Base-by-base conservation (phyloP, 2,113 vertebrate genomes). In the Hiodon tergisus region DNA sequence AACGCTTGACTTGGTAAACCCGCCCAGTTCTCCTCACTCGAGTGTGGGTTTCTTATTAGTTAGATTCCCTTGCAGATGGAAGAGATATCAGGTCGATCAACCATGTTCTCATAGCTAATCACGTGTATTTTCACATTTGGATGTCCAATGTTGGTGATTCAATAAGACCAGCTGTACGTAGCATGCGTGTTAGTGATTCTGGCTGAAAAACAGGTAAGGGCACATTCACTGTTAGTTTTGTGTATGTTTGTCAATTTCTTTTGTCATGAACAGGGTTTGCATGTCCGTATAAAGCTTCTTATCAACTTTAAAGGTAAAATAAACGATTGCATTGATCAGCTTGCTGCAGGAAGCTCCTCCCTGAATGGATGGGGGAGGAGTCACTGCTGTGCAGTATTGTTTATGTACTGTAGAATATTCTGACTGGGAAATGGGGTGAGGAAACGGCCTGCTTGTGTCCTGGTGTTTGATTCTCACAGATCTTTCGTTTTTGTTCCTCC, bases 401-500 rank as follows among this genome's bases (percentile, higher is more conserved):
- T 47, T 51, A 60, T 74, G 58, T 53, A 60, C 46, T 75, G 74
- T 53, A 61, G n/a, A 71, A 59, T 58, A 11, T 58, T 48, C 11
- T 53, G 57, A 70, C 48, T 65, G n/a, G 62, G 5, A 14, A 11
- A 51, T 74, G 70, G 72, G 67, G 55, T 83, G 71, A 82, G 65
- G 16, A 67, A 72, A 60, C 61, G 31, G 52, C 61, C 6, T 73
- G 53, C 53, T 77, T 88, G 81, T 82, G 80, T 80, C 76, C 79
- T 88, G 79, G 79, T 87, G 84, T 87, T 67, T 84, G 66, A 89
- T 85, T 90, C 89, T 90, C 88, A 90, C 89, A 83, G 88, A 81
- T 91, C 84, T 91, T 91, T 91, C 87, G 87, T 88, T 90, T 90
- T 89, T 91, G 87, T 91, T 87, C 89, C 90, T 2, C 31, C 88